Evolutionary conservation across 2,888 invertebrate genomes (phyloP), one percentile per base, ranked within the genome.

Genomic region (Euzetes globulus): DNA sequence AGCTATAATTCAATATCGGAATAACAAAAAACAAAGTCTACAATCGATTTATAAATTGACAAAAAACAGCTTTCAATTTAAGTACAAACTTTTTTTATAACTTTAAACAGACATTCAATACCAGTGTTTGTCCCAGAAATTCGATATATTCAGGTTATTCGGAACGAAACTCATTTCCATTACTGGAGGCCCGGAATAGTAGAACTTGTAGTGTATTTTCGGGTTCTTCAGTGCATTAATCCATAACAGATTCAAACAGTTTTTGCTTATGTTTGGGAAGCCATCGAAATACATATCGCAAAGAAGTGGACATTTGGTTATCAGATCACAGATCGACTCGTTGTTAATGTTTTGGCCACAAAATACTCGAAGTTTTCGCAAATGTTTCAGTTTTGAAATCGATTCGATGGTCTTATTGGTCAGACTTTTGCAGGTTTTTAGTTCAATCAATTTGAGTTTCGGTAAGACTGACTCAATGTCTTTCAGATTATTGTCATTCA

Each of bases 41-140:
- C n/a, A n/a, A n/a, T n/a, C n/a, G n/a, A n/a, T 41, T 41, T 13
- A 9, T 41, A 41, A 41, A 41, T 41, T 41, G 7, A 41, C 41
- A 41, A 41, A 41, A 41, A 41, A 41, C 13, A 9, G 41, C 13
- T 41, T 41, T 41, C 13, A 41, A 41, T 41, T 9, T 41, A 41
- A 41, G n/a, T n/a, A n/a, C n/a, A n/a, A n/a, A n/a, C n/a, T n/a
- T n/a, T n/a, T n/a, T n/a, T n/a, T n/a, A n/a, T n/a, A n/a, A n/a
- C n/a, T n/a, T n/a, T n/a, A n/a, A n/a, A n/a, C n/a, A 22, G 22
- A n/a, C 15, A 60, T 6, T 60, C 29, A 60, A 60, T 60, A 60
- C 60, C 60, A 60, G 13, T 60, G 60, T 29, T 60, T 60, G 29
- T 60, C 60, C 60, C 60, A 60, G n/a, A 60, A 60, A 19, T 60